Conservation (phyloP, 2,797 vertebrate species). For the Ctenochaetus hawaiiensis region DNA sequence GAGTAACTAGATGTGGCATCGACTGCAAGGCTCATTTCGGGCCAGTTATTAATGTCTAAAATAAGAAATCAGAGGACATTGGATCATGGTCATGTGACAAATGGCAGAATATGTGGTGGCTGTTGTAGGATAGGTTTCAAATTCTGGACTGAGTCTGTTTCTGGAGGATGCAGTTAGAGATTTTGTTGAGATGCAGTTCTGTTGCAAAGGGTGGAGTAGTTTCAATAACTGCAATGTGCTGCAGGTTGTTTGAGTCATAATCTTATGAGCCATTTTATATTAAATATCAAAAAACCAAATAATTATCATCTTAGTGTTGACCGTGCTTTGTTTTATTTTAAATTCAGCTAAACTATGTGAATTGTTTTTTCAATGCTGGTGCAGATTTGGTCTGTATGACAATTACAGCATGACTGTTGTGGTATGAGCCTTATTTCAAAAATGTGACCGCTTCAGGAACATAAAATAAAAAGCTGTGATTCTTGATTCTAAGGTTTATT, state of each 20-base stretch:
- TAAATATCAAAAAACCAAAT: conserved; percentile 11
- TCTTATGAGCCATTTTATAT: not conserved
- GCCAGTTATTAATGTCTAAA: conserved; percentile 57
- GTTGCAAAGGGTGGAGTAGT: not conserved
- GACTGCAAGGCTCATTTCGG: conserved; percentile 52
- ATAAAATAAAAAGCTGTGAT: not conserved
- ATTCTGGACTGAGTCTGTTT: not conserved
- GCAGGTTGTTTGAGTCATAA: not conserved
- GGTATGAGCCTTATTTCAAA: not conserved
- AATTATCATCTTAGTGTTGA: not conserved
- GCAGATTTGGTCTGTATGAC: not conserved
- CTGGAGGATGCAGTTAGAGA: not conserved
- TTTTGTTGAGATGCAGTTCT: not conserved
- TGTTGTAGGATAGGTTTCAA: conserved; percentile 32
- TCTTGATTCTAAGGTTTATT: not conserved
- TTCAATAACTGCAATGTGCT: conserved; percentile 14
- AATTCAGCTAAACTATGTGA: not conserved
- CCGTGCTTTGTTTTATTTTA: conserved; percentile 4
- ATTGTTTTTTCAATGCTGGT: not conserved
- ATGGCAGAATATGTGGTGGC: not conserved
- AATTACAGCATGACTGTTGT: not conserved
- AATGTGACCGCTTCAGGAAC: not conserved
- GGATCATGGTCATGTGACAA: conserved; percentile 29
- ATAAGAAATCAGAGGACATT: conserved; percentile 35
- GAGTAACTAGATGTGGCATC: conserved; percentile 66